Base-by-base conservation (phyloP, 2,113 vertebrate species). In the Boulengeromyrus knoepffleri region DNA sequence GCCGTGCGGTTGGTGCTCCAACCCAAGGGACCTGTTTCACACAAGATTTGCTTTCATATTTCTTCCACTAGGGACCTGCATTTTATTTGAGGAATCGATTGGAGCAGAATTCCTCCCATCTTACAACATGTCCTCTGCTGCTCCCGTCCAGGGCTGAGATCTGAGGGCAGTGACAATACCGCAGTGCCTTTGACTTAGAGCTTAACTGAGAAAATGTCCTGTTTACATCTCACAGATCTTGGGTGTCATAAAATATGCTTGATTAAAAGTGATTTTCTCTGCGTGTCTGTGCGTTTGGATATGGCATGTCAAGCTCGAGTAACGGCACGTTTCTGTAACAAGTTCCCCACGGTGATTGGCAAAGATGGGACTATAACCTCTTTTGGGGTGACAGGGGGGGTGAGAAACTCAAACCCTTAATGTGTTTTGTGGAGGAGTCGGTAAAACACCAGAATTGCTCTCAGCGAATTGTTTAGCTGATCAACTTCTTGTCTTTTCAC, bases 1-100 rank as follows among this genome's bases (percentile, higher is more conserved):
- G 58, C 50, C 53, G 8, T 70, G 27, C 56, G 74, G 85, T 21
- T 87, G 84, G 56, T 90, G 84, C 70, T 84, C 74, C 84, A 62
- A 52, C 74, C 70, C 90, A 80, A 47, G 53, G 88, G 88, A 42
- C 77, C 62, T 53, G 24, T 56, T 89, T 88, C 66, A 58, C 83
- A 85, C 58, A 39, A 86, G 90, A 89, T 91, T 89, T 91, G 83
- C 89, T 89, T 86, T 87, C 90, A 89, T 87, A 91, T 74, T 80
- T 58, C 52, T 58, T 56, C 62, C 49, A 24, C 49, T 31, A 39
- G 66, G 85, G 46, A 46, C 24, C 84, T 83, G 3, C 36, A 58
- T 45, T 83, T 89, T 77, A 91, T 89, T 80, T 91, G 90, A 47
- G 42, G 86, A 91, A 80, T 77, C 74, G 62, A 91, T 91, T 39